Conservation (phyloP, 2,797 vertebrate species). For the Amniataba percoides region DNA sequence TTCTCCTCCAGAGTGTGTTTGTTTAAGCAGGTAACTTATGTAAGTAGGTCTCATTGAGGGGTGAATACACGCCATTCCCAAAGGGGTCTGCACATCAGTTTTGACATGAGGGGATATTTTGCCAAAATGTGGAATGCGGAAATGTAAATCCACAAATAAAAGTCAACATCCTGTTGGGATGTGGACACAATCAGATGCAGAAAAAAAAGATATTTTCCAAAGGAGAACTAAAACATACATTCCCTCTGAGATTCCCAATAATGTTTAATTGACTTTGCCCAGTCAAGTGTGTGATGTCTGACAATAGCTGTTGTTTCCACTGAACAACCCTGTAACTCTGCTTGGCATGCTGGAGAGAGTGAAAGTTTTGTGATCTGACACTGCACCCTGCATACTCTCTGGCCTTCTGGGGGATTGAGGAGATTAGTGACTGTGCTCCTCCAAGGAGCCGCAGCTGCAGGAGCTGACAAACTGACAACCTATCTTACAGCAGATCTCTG, state of each 20-base stretch:
- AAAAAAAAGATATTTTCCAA: not conserved
- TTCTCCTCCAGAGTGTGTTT: constrained; percentile 72
- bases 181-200: constrained; percentile 15
- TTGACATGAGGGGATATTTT: constrained; percentile 60
- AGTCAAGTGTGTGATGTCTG: constrained; percentile 22
- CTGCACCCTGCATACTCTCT: constrained; percentile 27
- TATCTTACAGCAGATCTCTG: constrained; percentile 32
- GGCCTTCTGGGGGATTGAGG: constrained; percentile 31
- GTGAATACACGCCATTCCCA: constrained; percentile 60
- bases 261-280: constrained; percentile 14
- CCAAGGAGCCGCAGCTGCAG: constrained; percentile 46
- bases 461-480: constrained; percentile 41
- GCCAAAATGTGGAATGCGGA: constrained; percentile 54
- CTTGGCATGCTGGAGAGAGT: constrained; percentile 35
- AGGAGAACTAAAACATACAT: not conserved
- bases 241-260: constrained; percentile 2
- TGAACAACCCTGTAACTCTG: constrained; percentile 9
- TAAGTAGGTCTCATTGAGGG: constrained; percentile 74
- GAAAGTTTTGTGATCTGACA: constrained; percentile 41
- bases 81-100: constrained; percentile 53
- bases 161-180: constrained; percentile 24
- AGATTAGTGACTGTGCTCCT: constrained; percentile 48
- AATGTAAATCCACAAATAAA: constrained; percentile 55
- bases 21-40: constrained; percentile 78
- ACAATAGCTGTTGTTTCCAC: constrained; percentile 24